Percentiles rank a stretch among this genome's conserved stretches.
Conservation (phyloP, 2,888 invertebrate species). For the Pachydiplax longipennis region DNA sequence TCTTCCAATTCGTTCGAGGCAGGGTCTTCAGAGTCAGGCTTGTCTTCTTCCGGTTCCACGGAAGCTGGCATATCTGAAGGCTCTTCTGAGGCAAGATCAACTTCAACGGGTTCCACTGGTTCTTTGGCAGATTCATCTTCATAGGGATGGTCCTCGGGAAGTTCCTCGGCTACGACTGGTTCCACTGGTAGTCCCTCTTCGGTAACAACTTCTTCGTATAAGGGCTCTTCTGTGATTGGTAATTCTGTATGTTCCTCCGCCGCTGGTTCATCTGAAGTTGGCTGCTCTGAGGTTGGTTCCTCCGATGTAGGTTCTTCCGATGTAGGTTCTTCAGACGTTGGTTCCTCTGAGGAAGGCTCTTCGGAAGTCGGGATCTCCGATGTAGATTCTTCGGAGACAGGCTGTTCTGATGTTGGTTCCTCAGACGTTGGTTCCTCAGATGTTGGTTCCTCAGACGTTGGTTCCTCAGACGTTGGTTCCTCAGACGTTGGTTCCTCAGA, state of each 20-base stretch:
- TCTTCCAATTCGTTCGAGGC: neutral
- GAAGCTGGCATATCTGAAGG: neutral
- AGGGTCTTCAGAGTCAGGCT: neutral
- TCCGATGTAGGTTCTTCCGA: neutral
- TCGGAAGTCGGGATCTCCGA: neutral
- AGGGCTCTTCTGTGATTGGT: neutral
- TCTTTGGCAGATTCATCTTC: no score
- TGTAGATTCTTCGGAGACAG: neutral
- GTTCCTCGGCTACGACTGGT: no score
- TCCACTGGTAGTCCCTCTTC: no score
- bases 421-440: neutral
- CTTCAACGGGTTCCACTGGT: no score
- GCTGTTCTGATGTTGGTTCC: neutral
- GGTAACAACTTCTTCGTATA: no score
- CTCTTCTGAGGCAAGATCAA: neutral
- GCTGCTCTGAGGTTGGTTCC: neutral
- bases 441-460: neutral
- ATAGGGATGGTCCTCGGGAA: no score
- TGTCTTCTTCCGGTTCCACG: neutral
- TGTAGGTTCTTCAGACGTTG: neutral
- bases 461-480: neutral
- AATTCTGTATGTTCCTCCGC: neutral
- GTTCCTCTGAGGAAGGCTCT: neutral
- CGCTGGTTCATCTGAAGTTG: neutral
- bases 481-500: neutral